These are phyloP conservation scores for Adelosebastes latens DNA, from an alignment of 2,797 vertebrate species.

Conservation along the genomic window DNA sequence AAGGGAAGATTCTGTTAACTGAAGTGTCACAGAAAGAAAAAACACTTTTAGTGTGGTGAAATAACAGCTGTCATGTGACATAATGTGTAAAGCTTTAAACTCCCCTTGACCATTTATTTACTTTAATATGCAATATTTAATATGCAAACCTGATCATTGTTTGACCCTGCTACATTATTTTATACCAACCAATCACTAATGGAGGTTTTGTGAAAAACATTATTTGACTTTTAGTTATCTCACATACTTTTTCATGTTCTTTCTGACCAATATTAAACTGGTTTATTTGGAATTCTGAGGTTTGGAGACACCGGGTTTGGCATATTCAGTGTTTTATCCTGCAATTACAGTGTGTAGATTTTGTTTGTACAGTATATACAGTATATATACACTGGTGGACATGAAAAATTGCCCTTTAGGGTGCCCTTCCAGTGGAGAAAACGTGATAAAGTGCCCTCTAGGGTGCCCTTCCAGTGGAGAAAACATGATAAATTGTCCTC, in stretches of 20 bases:
- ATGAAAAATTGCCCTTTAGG: too few species aligned
- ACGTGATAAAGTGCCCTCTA: too few species aligned
- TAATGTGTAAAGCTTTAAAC: neutral
- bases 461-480: too few species aligned
- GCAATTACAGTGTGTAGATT: neutral
- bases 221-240: neutral
- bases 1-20: neutral
- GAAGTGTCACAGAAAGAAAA: neutral
- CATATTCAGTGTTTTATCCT: neutral
- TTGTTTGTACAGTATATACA: neutral
- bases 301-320: neutral
- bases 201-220: neutral
- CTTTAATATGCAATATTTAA: neutral
- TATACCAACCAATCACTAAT: neutral
- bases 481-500: too few species aligned
- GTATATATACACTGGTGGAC: neutral
- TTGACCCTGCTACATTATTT: neutral
- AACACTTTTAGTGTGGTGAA: neutral
- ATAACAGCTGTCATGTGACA: conserved; percentile 14
- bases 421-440: too few species aligned
- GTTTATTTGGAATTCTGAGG: neutral
- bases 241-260: neutral
- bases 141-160: neutral
- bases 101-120: neutral
- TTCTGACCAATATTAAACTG: neutral